phyloP scores from a whole-genome alignment of 2,888 invertebrate genomes.

The Anoncus sp. region DNA sequence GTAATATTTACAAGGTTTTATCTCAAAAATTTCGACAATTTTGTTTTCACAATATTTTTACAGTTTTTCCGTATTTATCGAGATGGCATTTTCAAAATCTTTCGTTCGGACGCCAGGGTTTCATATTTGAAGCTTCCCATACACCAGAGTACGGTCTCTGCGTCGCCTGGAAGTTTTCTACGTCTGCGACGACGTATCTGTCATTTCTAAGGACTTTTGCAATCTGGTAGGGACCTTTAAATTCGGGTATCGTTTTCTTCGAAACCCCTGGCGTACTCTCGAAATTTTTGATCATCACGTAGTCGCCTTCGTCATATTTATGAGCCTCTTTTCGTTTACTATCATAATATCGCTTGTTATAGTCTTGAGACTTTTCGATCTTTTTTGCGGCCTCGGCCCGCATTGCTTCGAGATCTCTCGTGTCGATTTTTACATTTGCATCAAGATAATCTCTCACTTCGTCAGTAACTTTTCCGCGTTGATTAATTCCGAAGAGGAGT shows the following conservation, averaged over 20 bases:
- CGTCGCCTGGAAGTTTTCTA: background rate
- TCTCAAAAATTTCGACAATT: too few species aligned
- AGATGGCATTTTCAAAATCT: too few species aligned
- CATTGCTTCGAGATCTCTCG: background rate
- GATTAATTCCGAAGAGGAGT: slow-evolving; percentile 34
- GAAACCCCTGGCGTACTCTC: too few species aligned
- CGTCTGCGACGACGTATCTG: background rate
- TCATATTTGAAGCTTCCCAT: slow-evolving; percentile 7
- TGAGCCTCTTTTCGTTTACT: background rate
- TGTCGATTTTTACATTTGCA: background rate
- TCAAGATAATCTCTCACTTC: slow-evolving; percentile 32
- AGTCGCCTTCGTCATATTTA: background rate
- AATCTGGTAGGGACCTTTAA: too few species aligned
- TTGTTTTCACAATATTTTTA: too few species aligned
- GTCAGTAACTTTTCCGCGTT: slow-evolving; percentile 26
- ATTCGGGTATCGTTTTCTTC: too few species aligned
- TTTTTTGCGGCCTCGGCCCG: too few species aligned
- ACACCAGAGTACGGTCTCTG: background rate
- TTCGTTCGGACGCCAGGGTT: too few species aligned
- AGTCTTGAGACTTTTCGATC: too few species aligned
- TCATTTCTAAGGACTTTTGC: too few species aligned
- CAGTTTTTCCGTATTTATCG: too few species aligned
- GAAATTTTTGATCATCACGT: background rate
- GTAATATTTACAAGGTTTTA: too few species aligned
- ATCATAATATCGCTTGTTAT: background rate